These are phyloP conservation scores for Mionectes macconnelli DNA, from an alignment of 2,113 vertebrate genomes.

Conservation along the genomic window DNA sequence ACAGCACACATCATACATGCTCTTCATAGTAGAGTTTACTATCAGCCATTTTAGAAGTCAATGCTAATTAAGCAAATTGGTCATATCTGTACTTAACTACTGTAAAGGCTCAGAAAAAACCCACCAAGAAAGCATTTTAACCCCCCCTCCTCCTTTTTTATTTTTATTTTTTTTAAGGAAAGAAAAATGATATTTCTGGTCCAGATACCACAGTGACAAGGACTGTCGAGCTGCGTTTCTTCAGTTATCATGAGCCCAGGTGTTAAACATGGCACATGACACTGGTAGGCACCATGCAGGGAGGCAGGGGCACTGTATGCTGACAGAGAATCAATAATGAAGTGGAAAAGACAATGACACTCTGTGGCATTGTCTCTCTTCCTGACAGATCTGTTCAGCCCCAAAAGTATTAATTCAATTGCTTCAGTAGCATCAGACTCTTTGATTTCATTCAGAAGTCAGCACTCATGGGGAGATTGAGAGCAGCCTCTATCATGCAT, in stretches of 20 bases:
- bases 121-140: not conserved
- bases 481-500: not conserved
- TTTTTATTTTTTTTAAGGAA: not conserved
- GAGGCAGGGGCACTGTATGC: not conserved
- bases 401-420: conserved; percentile 47
- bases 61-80: not conserved
- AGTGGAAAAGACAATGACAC: conserved; percentile 63
- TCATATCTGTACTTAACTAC: not conserved
- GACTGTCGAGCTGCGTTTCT: conserved; percentile 47
- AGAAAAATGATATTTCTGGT: not conserved
- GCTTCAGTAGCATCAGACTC: not conserved
- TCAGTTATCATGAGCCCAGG: conserved; percentile 47
- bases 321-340: conserved; percentile 65
- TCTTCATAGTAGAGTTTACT: not conserved
- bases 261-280: conserved; percentile 65
- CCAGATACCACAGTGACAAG: not conserved
- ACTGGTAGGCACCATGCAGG: not conserved
- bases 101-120: not conserved
- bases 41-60: not conserved
- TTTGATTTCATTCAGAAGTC: conserved; percentile 43
- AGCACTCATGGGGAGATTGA: not conserved
- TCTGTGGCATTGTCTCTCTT: conserved; percentile 41
- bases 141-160: rapidly evolving
- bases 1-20: not conserved
- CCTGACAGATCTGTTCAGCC: conserved; percentile 30